Conservation (phyloP, 2,888 invertebrate genomes). For the Meliscaeva auricollis region DNA sequence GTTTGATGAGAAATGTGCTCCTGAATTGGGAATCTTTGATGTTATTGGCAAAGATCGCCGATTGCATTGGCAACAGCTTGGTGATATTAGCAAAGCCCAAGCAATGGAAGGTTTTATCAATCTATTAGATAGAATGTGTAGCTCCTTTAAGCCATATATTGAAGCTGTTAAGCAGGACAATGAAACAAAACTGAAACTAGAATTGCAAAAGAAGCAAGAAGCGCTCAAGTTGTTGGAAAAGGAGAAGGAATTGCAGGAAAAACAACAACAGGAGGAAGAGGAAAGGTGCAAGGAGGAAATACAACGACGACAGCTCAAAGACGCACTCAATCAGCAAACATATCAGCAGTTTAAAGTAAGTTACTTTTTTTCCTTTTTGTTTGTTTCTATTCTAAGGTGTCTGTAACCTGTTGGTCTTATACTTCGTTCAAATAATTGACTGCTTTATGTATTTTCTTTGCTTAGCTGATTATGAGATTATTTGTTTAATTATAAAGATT, state of each 20-base stretch:
- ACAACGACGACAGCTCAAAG: conserved; percentile 92
- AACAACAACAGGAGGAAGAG: conserved; percentile 80
- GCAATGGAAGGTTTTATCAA: conserved; percentile 97
- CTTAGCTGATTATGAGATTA: no score
- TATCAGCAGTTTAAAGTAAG: conserved; percentile 91
- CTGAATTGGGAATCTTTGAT: conserved; percentile 96
- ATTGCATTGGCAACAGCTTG: conserved; percentile 96
- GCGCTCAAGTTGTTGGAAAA: conserved; percentile 83
- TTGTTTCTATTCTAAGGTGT: conserved; percentile 10
- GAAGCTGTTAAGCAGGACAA: conserved; percentile 96
- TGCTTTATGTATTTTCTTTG: no score
- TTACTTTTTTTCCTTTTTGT: not conserved
- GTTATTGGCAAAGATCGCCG: conserved; percentile 97
- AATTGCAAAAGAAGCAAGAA: conserved; percentile 80
- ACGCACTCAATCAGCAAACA: conserved; percentile 97
- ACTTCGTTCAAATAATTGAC: no score
- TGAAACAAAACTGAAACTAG: conserved; percentile 90
- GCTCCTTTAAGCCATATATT: conserved; percentile 95
- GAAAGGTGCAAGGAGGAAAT: conserved; percentile 80
- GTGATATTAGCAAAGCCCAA: conserved; percentile 92
- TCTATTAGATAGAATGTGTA: conserved; percentile 93
- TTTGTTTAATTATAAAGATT: no score
- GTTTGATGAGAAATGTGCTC: conserved; percentile 88
- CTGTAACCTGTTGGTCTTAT: not conserved
- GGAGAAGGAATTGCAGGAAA: conserved; percentile 86